A percentile compares a stretch with the other conserved stretches of the same genome.
Conservation (phyloP, 2,888 invertebrate species). For the Drosophila prostipennis region DNA sequence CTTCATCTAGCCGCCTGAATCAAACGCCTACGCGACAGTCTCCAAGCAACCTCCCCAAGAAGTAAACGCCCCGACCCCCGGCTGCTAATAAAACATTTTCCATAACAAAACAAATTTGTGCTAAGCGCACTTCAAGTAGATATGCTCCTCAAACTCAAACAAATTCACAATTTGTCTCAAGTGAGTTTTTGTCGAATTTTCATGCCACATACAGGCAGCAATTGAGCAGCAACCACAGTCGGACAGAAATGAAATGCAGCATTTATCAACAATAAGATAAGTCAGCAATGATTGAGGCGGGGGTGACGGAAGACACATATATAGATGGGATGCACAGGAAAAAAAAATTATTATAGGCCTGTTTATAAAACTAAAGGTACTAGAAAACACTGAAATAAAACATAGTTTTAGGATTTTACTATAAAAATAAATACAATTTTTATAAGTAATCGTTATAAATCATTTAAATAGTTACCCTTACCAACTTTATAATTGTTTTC, state of each 20-base stretch:
- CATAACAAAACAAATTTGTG: slow-evolving; percentile 67
- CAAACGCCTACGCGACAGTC: slow-evolving; percentile 59
- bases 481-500: neutral
- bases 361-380: too few relatives aligned
- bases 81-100: slow-evolving; percentile 44
- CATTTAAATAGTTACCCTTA: neutral
- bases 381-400: too few relatives aligned
- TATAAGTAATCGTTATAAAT: too few relatives aligned
- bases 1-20: slow-evolving; percentile 66
- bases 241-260: slow-evolving; percentile 38
- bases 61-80: neutral
- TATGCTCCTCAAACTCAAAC: slow-evolving; percentile 63
- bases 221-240: slow-evolving; percentile 54
- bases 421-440: neutral
- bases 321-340: neutral
- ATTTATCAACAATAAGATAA: slow-evolving; percentile 54
- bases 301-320: neutral
- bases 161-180: slow-evolving; percentile 80
- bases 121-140: slow-evolving; percentile 65
- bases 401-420: too few relatives aligned
- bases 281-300: slow-evolving; percentile 54
- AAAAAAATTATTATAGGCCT: neutral
- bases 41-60: slow-evolving; percentile 30
- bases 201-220: slow-evolving; percentile 56
- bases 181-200: slow-evolving; percentile 77